phyloP scores from a whole-genome alignment of 2,888 invertebrate genomes.

The Drosophila paranaensis region DNA sequence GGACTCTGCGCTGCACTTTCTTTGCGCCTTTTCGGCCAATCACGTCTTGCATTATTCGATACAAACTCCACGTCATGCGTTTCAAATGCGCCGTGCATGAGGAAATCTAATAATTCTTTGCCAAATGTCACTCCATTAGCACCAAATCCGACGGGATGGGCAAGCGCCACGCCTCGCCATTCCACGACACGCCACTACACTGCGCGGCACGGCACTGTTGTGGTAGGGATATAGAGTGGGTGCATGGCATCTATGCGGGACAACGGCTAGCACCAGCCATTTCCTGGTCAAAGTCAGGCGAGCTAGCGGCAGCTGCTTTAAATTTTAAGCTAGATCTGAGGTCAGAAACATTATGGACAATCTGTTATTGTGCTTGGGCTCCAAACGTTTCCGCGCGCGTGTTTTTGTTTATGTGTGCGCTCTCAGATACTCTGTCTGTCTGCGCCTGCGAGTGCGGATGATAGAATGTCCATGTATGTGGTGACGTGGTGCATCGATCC shows the following conservation, averaged over 20 bases:
- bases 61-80: conserved; percentile 11
- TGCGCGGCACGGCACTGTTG: neutral
- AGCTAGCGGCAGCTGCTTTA: conserved; percentile 20
- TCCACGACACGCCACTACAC: neutral
- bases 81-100: conserved; percentile 66
- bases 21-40: conserved; percentile 30
- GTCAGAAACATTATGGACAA: conserved; percentile 18
- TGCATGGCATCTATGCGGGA: conserved; percentile 10
- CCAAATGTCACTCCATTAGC: conserved; percentile 77
- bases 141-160: conserved; percentile 58
- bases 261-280: conserved; percentile 33
- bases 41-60: conserved; percentile 42
- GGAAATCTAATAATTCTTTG: conserved; percentile 76
- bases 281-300: conserved; percentile 43
- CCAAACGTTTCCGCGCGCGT: neutral
- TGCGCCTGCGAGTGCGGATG: neutral
- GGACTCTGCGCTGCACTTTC: conserved; percentile 6
- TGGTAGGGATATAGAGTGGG: conserved; percentile 1
- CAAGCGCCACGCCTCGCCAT: conserved; percentile 10
- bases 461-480: conserved; percentile 15
- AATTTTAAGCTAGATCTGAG: conserved; percentile 30
- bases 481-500: conserved; percentile 58
- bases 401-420: neutral
- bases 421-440: neutral
- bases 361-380: conserved; percentile 15